phyloP scores from a whole-genome alignment of 2,888 invertebrate species.

The Phyto melanocephala region DNA sequence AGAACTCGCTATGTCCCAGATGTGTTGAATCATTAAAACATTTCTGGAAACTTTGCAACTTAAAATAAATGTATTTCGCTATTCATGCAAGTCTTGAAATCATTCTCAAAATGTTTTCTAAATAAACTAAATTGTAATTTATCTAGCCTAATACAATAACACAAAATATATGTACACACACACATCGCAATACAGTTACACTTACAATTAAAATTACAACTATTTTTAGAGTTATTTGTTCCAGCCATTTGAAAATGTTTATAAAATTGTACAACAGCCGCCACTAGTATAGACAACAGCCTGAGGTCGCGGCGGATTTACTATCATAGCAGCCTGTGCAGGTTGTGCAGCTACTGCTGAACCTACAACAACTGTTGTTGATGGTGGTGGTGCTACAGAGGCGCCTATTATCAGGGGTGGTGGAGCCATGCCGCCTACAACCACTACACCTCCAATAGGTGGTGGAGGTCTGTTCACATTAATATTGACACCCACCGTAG shows the following conservation, averaged over 20 bases:
- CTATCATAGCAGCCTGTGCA: slow-evolving; percentile 31
- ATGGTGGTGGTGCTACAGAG: slow-evolving; percentile 57
- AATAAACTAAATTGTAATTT: no score
- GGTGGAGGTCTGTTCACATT: slow-evolving; percentile 63
- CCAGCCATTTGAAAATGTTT: no score
- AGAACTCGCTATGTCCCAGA: no score
- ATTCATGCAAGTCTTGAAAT: no score
- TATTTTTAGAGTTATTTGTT: background rate
- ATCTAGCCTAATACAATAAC: no score
- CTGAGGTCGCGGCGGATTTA: slow-evolving; percentile 64
- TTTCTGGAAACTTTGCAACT: no score
- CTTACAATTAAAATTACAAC: background rate
- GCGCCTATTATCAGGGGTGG: slow-evolving; percentile 64
- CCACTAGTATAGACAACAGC: slow-evolving; percentile 61
- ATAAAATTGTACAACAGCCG: slow-evolving; percentile 70
- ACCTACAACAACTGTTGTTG: slow-evolving; percentile 63
- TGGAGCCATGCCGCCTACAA: slow-evolving; percentile 55
- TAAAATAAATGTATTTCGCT: no score
- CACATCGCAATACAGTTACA: background rate
- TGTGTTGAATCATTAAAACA: no score
- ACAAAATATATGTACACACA: no score
- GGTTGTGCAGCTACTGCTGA: slow-evolving; percentile 58
- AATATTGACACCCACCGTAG: slow-evolving; percentile 59
- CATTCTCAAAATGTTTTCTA: no score
- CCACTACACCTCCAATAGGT: slow-evolving; percentile 54